Conservation (phyloP, 2,113 vertebrate species). For the Hylia prasina region DNA sequence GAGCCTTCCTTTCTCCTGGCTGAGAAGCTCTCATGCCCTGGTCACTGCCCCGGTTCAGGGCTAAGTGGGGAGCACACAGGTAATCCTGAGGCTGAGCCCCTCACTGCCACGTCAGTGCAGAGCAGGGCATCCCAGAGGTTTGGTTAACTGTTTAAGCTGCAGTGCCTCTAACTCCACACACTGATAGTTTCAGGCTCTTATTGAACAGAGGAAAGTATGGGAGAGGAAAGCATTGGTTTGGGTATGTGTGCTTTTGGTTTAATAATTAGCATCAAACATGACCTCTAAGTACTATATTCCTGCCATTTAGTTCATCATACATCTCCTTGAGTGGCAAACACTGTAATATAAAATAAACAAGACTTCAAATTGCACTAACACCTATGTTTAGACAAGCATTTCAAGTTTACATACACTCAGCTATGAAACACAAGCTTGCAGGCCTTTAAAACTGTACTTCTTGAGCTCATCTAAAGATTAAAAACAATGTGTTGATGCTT, state of each 20-base stretch:
- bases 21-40: fast-evolving
- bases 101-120: fast-evolving
- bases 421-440: neutral
- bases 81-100: neutral
- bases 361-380: neutral
- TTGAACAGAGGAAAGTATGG: neutral
- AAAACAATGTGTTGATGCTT: neutral
- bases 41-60: fast-evolving
- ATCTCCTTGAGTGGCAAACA: neutral
- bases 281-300: neutral
- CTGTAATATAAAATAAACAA: neutral
- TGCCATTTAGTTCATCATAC: neutral
- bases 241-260: neutral
- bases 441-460: neutral
- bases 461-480: neutral
- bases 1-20: neutral
- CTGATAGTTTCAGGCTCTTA: neutral
- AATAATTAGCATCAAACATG: fast-evolving
- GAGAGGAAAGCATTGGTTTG: neutral
- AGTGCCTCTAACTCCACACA: neutral
- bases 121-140: neutral
- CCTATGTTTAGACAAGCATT: neutral
- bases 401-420: neutral
- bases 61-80: neutral
- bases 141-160: neutral